Base-by-base conservation (phyloP, 1,140 invertebrate genomes). In the Brachionus sp. region DNA sequence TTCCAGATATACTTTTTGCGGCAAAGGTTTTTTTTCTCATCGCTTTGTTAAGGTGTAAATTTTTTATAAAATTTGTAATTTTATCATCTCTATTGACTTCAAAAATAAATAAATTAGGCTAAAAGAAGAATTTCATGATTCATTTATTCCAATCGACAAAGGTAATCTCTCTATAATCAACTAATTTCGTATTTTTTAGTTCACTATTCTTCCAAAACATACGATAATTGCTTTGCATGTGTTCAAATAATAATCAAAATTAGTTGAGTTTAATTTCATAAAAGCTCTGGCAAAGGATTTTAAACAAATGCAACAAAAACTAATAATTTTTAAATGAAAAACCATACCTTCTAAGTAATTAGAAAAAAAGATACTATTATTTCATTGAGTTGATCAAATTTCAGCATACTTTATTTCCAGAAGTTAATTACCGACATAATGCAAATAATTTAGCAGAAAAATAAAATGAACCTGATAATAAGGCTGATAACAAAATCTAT, bases 161-260 rank as follows among this genome's bases (percentile, higher is more conserved):
- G 50, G 19, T 19, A 19, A 57, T 57, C 50, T 57, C 50, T 19
- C 50, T 57, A 5, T 57, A n/a, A 57, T 57, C 16, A 57, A 19
- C 50, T 57, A 57, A 57, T 57, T 29, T 57, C 50, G 13, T 46
- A 46, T 50, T 16, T 23, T 57, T 29, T 29, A 29, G 1, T 3
- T 29, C 29, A 29, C 50, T 57, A 57, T 57, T 57, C 2, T 12
- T 1, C 7, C 0, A 42, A 70, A 37, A 35, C 35, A 70, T 70
- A 70, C 42, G 16, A 35, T 70, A 70, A 70, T 70, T 70, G 37
- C 66, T 19, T 70, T 70, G 66, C 66, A 70, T 70, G 66, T 70
- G 66, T 70, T 70, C 12, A 39, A 42, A 70, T 70, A 44, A 70
- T 70, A 39, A 70, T 10, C 29, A 39, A 9, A 70, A 70, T 37